Conservation (phyloP, 2,113 vertebrate species). For the Ailuropoda melanoleuca region DNA sequence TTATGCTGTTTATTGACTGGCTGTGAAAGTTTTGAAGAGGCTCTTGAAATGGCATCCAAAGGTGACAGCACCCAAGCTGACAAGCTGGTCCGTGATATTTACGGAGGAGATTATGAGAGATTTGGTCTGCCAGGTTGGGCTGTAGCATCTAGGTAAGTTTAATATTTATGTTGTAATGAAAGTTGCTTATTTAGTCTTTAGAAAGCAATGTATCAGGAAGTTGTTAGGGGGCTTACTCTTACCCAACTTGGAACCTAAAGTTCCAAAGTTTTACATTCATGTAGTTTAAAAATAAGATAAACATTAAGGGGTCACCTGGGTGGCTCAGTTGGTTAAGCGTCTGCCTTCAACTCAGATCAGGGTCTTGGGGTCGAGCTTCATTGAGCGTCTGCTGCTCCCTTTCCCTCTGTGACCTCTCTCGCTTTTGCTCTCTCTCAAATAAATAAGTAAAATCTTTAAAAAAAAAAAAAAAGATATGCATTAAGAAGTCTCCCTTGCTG, state of each 20-base stretch:
- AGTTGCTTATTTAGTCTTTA: constrained; percentile 34
- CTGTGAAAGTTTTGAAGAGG: constrained; percentile 91
- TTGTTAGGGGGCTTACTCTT: background rate
- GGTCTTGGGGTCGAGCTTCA: background rate
- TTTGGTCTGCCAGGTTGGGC: constrained; percentile 90
- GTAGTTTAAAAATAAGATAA: background rate
- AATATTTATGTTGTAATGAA: background rate
- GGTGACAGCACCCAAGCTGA: constrained; percentile 89
- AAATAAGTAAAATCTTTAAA: no score
- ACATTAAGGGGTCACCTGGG: background rate
- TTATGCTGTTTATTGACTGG: constrained; percentile 89
- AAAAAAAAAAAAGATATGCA: no score
- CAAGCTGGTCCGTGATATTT: constrained; percentile 89
- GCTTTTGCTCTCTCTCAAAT: no score
- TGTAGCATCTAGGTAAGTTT: constrained; percentile 88
- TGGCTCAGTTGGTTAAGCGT: background rate
- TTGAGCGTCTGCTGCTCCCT: background rate
- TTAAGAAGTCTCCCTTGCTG: background rate
- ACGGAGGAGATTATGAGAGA: constrained; percentile 90
- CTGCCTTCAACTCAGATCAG: background rate
- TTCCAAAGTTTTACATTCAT: background rate
- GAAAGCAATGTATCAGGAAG: background rate
- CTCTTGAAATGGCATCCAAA: constrained; percentile 90
- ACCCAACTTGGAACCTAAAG: background rate
- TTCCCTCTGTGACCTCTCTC: background rate